phyloP scores from a whole-genome alignment of 2,888 invertebrate genomes.

The Phorcus lineatus region DNA sequence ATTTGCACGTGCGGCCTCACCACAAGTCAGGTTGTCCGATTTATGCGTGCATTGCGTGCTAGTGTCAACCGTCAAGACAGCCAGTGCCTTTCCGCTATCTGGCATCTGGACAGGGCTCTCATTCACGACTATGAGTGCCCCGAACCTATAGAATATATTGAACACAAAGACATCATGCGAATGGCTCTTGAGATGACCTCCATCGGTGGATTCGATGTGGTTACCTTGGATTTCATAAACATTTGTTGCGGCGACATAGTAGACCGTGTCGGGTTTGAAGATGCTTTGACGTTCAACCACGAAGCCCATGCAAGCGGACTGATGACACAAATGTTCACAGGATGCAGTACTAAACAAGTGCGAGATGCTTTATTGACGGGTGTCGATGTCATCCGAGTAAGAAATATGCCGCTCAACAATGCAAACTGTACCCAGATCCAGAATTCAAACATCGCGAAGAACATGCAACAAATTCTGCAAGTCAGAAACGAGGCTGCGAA shows the following conservation, averaged over 20 bases:
- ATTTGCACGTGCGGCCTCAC: conserved; percentile 53
- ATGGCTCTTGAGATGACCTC: conserved; percentile 52
- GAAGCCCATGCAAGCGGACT: conserved; percentile 51
- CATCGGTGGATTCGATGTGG: conserved; percentile 53
- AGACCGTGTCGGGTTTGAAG: conserved; percentile 51
- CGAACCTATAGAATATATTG: conserved; percentile 31
- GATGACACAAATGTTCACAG: conserved; percentile 54
- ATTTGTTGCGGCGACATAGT: conserved; percentile 50
- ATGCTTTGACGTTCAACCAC: conserved; percentile 53
- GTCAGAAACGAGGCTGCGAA: conserved; percentile 49
- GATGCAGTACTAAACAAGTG: conserved; percentile 54
- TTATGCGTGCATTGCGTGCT: conserved; percentile 49
- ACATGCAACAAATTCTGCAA: conserved; percentile 48
- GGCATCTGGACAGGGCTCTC: conserved; percentile 54
- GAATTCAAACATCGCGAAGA: conserved; percentile 55
- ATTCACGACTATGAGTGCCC: conserved; percentile 42
- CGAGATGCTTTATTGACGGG: conserved; percentile 53
- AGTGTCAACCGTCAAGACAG: conserved; percentile 45
- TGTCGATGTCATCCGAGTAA: conserved; percentile 54
- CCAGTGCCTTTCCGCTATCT: conserved; percentile 54
- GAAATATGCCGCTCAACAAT: conserved; percentile 52
- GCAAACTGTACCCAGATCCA: conserved; percentile 42
- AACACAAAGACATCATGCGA: conserved; percentile 47
- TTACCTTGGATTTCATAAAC: conserved; percentile 45
- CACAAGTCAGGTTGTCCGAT: conserved; percentile 50